These are phyloP conservation scores for Clarias laeviceps DNA, from an alignment of 2,797 vertebrate species.

Conservation along the genomic window DNA sequence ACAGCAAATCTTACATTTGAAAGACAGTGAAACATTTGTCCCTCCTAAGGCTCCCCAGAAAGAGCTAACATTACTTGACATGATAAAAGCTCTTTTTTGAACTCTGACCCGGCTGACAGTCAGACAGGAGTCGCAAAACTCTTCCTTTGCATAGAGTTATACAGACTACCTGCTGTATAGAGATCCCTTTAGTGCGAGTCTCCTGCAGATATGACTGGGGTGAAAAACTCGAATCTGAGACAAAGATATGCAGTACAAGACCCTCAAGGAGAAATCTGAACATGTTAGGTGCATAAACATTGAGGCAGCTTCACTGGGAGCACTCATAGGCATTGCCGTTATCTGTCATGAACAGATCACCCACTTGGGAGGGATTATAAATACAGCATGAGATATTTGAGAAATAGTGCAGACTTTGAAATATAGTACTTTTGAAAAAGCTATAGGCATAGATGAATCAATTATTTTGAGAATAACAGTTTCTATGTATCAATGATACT, in stretches of 20 bases:
- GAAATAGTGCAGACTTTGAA: not conserved
- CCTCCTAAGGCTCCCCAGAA: constrained; percentile 6
- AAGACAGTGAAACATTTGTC: not conserved
- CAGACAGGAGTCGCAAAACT: constrained; percentile 21
- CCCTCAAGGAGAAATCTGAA: not conserved
- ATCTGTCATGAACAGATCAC: not conserved
- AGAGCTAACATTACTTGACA: constrained; percentile 29
- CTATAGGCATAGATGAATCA: not conserved
- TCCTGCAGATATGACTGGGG: constrained; percentile 6
- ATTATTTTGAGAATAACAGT: not conserved
- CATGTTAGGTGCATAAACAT: not conserved
- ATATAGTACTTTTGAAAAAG: not conserved
- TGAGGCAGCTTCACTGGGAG: not conserved
- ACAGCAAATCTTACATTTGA: not conserved
- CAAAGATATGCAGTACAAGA: constrained; percentile 9
- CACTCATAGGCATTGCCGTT: not conserved
- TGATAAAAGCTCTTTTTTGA: constrained; percentile 38
- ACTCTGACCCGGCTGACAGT: constrained; percentile 54
- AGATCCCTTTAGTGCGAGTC: not conserved
- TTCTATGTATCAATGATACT: not conserved
- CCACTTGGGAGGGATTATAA: not conserved
- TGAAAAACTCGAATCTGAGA: constrained; percentile 19
- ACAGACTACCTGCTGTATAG: not conserved
- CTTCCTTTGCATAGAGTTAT: not conserved
- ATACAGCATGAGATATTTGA: not conserved